These are phyloP conservation scores for Tetragonisca angustula DNA, from an alignment of 2,888 invertebrate species.

Conservation along the genomic window DNA sequence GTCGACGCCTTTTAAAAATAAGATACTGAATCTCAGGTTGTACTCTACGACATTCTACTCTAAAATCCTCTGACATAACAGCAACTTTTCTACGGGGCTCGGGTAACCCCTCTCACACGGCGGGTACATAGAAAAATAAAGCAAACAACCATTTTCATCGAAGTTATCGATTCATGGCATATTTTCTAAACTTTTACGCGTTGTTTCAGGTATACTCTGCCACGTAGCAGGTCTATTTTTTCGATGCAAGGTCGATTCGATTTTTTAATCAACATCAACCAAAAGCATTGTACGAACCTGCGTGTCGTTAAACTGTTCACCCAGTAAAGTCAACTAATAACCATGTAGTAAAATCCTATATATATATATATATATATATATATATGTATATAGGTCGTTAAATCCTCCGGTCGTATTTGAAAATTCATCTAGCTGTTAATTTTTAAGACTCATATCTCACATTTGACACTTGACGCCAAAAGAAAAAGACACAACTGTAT, in stretches of 20 bases:
- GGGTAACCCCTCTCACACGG: slow-evolving; percentile 37
- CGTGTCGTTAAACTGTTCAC: not conserved
- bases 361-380: too few species aligned
- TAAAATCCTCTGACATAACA: not conserved
- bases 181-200: not conserved
- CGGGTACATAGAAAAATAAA: too few species aligned
- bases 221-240: not conserved
- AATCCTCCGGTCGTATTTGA: too few species aligned
- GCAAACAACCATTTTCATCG: not conserved
- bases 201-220: slow-evolving; percentile 16
- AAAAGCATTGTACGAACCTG: not conserved
- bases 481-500: not conserved
- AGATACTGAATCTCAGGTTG: not conserved
- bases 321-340: not conserved
- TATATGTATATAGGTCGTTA: too few species aligned
- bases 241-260: not conserved
- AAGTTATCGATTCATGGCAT: not conserved
- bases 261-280: not conserved
- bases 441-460: too few species aligned
- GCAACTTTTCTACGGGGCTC: slow-evolving; percentile 30
- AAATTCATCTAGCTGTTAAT: too few species aligned
- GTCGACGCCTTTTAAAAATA: not conserved
- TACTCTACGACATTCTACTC: not conserved
- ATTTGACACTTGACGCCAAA: too few species aligned
- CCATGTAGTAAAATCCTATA: too few species aligned